Evolutionary conservation across 2,888 invertebrate species (phyloP).

Genomic region (Lycocerus yunnanus): DNA sequence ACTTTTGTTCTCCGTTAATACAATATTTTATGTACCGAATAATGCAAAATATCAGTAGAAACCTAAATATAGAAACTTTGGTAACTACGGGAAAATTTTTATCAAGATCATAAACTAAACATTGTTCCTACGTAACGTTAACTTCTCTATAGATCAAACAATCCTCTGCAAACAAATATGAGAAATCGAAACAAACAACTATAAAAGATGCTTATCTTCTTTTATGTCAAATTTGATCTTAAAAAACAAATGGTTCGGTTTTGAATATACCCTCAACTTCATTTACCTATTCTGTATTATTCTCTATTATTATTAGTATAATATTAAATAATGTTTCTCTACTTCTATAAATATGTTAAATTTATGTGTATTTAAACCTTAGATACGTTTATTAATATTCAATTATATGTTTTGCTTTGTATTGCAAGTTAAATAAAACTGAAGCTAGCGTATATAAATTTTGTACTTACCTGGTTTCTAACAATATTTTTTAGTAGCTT

Average conservation of each 20-base stretch:
- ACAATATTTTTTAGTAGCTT: background rate
- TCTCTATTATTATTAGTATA: background rate
- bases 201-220: background rate
- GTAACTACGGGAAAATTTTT: background rate
- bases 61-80: background rate
- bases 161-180: background rate
- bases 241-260: background rate
- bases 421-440: background rate
- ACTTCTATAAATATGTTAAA: background rate
- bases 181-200: background rate
- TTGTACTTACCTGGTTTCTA: background rate
- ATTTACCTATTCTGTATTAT: background rate
- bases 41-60: background rate
- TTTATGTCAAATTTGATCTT: background rate
- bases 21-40: background rate
- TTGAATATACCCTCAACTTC: background rate
- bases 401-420: background rate
- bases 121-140: background rate
- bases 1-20: background rate
- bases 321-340: background rate
- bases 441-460: background rate
- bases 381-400: background rate
- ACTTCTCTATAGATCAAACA: background rate
- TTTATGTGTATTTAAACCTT: background rate
- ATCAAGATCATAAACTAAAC: background rate